Conservation (phyloP, 1,140 invertebrate genomes). For the Rhagoletis zephyria region DNA sequence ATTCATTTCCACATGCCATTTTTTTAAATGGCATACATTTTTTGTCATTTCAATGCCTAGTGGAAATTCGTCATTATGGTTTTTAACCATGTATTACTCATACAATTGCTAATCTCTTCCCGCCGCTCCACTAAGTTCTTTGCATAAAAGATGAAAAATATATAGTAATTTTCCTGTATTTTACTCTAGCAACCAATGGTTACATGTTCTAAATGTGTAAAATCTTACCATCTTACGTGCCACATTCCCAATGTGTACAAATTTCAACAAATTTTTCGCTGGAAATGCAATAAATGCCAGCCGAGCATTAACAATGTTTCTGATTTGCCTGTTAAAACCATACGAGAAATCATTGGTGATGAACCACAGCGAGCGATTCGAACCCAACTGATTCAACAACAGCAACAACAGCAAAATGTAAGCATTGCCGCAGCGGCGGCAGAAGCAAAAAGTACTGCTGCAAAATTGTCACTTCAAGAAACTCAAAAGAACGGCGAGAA, state of each 20-base stretch:
- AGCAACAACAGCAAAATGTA: not conserved
- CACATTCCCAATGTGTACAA: slow-evolving; percentile 61
- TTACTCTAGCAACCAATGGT: slow-evolving; percentile 34
- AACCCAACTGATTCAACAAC: not conserved
- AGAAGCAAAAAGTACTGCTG: slow-evolving; percentile 27
- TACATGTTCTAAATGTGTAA: slow-evolving; percentile 65
- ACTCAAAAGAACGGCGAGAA: not conserved
- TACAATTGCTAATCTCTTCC: too few relatives aligned
- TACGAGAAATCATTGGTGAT: slow-evolving; percentile 55
- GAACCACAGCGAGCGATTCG: not conserved
- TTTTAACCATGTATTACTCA: too few relatives aligned
- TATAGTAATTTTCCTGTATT: not conserved
- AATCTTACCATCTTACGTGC: slow-evolving; percentile 64
- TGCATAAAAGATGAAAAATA: not conserved
- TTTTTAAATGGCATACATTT: too few relatives aligned
- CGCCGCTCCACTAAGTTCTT: too few relatives aligned
- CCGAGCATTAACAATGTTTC: slow-evolving; percentile 24
- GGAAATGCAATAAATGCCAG: slow-evolving; percentile 63
- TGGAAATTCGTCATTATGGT: too few relatives aligned
- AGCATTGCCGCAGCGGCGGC: slow-evolving; percentile 12
- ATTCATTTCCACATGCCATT: too few relatives aligned
- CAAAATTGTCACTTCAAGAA: not conserved
- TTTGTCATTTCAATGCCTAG: too few relatives aligned
- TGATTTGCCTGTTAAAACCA: slow-evolving; percentile 53
- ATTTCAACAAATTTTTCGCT: slow-evolving; percentile 56